A percentile compares a stretch with the other conserved stretches of the same genome.
Conservation (phyloP, 2,113 vertebrate species). For the Mixornis gularis region DNA sequence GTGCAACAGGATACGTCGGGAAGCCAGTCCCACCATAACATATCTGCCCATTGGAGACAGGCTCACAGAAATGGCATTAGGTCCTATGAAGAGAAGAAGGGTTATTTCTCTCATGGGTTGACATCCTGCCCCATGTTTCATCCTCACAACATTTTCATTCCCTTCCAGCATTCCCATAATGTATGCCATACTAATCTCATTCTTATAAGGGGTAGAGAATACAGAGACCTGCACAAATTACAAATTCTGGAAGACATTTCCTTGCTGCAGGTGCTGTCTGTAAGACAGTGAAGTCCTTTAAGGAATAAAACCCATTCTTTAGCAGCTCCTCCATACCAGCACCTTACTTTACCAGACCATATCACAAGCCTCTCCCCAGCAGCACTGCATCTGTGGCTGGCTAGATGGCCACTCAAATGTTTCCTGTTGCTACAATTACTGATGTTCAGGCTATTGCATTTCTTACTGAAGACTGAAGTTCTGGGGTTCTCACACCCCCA, state of each 20-base stretch:
- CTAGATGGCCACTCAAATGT: neutral
- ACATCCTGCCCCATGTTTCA: neutral
- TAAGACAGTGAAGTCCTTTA: neutral
- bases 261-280: neutral
- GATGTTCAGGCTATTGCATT: neutral
- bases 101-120: neutral
- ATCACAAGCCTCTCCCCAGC: neutral
- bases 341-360: neutral
- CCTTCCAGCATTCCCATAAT: neutral
- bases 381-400: neutral
- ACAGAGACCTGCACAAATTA: neutral
- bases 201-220: neutral
- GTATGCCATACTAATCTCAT: neutral
- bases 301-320: neutral
- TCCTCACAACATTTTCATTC: neutral
- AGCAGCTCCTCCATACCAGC: neutral
- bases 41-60: constrained; percentile 97
- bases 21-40: constrained; percentile 96
- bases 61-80: constrained; percentile 97
- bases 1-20: constrained; percentile 92
- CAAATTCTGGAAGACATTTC: neutral
- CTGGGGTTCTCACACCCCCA: neutral
- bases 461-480: neutral
- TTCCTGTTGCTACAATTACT: neutral
- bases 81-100: constrained; percentile 72